Conservation (phyloP, 2,888 invertebrate species). For the Drosophila hamatofila region DNA sequence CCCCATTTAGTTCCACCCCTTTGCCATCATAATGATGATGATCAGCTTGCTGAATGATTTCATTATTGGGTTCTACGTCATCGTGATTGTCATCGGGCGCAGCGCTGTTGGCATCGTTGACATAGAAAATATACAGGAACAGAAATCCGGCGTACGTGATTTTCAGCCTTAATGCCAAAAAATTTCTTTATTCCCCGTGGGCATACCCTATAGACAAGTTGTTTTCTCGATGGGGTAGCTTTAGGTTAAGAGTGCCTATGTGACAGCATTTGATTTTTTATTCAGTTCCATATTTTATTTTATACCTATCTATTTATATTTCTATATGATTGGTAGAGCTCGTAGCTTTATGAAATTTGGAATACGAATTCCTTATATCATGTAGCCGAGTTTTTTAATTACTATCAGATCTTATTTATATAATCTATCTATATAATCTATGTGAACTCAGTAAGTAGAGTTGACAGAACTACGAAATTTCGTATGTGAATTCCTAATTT, state of each 20-base stretch:
- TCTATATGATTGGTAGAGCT: too few relatives aligned
- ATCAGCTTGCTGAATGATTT: slow-evolving; percentile 39
- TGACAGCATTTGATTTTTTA: too few relatives aligned
- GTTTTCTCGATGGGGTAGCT: neutral
- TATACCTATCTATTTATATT: too few relatives aligned
- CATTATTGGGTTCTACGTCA: slow-evolving; percentile 49
- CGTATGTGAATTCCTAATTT: neutral
- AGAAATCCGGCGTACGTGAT: slow-evolving; percentile 83
- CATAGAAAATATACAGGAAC: slow-evolving; percentile 67
- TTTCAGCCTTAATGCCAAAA: slow-evolving; percentile 77
- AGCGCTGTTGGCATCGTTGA: slow-evolving; percentile 46
- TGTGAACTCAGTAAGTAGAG: neutral
- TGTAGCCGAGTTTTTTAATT: neutral
- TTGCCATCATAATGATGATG: slow-evolving; percentile 22
- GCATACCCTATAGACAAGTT: slow-evolving; percentile 7
- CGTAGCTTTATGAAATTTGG: neutral
- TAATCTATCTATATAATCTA: neutral
- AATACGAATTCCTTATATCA: neutral
- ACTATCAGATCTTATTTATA: too few relatives aligned
- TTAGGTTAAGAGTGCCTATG: neutral
- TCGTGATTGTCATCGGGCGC: slow-evolving; percentile 57
- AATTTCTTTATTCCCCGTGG: slow-evolving; percentile 5
- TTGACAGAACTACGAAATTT: neutral
- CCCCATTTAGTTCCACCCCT: neutral
- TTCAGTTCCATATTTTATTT: too few relatives aligned